phyloP scores from a whole-genome alignment of 2,113 vertebrate genomes.

The Clupea harengus region DNA sequence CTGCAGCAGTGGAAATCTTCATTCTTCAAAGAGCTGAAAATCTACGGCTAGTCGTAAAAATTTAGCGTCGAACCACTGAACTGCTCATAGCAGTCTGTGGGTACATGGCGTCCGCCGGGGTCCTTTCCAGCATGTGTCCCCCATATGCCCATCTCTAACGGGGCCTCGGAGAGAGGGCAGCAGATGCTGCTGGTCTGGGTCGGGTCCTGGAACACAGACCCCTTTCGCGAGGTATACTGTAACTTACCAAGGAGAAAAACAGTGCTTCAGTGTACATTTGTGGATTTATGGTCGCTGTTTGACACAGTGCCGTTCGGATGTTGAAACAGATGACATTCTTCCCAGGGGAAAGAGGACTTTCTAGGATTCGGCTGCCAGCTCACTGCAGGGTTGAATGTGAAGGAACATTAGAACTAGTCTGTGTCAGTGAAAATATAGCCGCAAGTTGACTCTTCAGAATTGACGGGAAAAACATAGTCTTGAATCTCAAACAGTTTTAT shows the following conservation, averaged over 20 bases:
- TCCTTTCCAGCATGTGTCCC: background rate
- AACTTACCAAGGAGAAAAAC: slow-evolving; percentile 16
- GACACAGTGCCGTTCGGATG: slow-evolving; percentile 36
- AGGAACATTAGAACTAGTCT: background rate
- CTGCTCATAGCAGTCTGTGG: background rate
- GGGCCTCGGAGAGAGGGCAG: background rate
- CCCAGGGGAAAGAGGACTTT: slow-evolving; percentile 40
- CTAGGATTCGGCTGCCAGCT: slow-evolving; percentile 40
- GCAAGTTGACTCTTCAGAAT: background rate
- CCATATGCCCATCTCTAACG: background rate
- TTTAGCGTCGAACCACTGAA: background rate
- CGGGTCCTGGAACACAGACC: background rate
- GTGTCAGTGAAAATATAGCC: background rate
- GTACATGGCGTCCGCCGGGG: background rate
- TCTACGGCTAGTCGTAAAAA: background rate
- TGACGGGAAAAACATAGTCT: background rate
- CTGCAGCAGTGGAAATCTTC: background rate
- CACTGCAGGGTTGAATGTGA: slow-evolving; percentile 22
- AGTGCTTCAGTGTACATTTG: slow-evolving; percentile 28
- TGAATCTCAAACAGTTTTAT: background rate
- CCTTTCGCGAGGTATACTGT: background rate
- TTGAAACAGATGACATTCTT: slow-evolving; percentile 53
- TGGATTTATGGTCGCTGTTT: slow-evolving; percentile 48
- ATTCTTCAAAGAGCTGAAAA: background rate
- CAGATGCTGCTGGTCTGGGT: background rate